Base-by-base conservation (phyloP, 2,797 vertebrate genomes). In the Atherinosoma microstoma region DNA sequence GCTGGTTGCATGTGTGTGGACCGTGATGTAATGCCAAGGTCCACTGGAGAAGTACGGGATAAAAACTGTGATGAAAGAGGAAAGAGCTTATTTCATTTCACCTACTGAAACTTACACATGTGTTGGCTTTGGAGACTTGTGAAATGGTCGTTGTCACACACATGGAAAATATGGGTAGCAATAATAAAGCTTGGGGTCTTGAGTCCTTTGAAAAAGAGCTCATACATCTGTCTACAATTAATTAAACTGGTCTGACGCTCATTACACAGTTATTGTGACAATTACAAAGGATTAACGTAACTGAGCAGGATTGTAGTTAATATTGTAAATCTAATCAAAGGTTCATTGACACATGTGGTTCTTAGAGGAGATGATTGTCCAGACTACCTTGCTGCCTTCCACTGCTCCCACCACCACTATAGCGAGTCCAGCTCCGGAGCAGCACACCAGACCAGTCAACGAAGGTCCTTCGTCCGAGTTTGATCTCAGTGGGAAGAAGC, bases 401-500 rank as follows among this genome's bases (percentile, higher is more conserved):
- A 29, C 53, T n/a, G 9, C 63, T 54, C 74, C 61, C 18, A 67
- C 75, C 10, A 86, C 91, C 60, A 90, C 93, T 11, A 87, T 84
- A 0, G 88, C 78, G 0, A 61, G 68, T 0, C 49, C 0, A 47
- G 88, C 49, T 62, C 66, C 82, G 15, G 85, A 89, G 42, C 86
- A 87, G 0, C 91, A 93, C 51, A 63, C 70, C 32, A 85, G 60
- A 68, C 67, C 77, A 0, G 78, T 91, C 11, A 94, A 94, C 78
- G 94, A 91, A 3, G 93, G 93, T 22, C 96, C 97, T 6, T 83
- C 93, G 38, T 95, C 96, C 4, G 95, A 96, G 89, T 96, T 95
- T 57, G 98, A 99, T 82, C 92, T 96, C 53, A 91, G 94, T 49
- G 98, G 98, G 82, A 98, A 95, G 90, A 98, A 96, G 64, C 94